Base-by-base conservation (phyloP, 2,888 invertebrate species). In the Andrena dorsata region DNA sequence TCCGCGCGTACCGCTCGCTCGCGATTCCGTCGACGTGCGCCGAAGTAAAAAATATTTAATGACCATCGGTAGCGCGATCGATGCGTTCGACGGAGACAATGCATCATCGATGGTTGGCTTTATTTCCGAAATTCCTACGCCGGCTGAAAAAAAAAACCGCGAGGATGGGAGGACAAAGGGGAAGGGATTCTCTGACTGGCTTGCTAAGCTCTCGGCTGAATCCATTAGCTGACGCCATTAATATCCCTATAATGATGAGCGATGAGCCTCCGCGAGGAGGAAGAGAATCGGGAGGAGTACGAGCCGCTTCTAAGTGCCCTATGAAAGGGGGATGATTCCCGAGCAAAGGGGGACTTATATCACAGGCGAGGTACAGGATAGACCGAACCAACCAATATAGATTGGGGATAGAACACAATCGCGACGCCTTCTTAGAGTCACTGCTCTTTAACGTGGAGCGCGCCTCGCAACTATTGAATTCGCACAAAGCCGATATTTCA, bases 181-280 rank as follows among this genome's bases (percentile, higher is more conserved):
- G 70, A 69, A 73, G 81, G 84, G 87, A 89, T 87, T 88, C 89
- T 91, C 86, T 85, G 85, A 80, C 84, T 73, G 82, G 53, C 32
- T 28, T 28, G 72, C 73, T 79, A 64, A 81, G 84, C 88, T 88
- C 90, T 89, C 90, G 87, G 88, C 87, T 90, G 92, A 92, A 92
- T 92, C 92, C 92, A 92, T 92, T 92, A 91, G 91, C 91, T 83
- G 86, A 84, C 90, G 92, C 92, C 91, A 92, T 92, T 92, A 92
- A 92, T 92, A 92, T 91, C 91, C 85, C 77, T 83, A 90, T 92
- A 92, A 92, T 92, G 92, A 91, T 92, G 92, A 92, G 90, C 90
- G 92, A 92, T 91, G 92, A 91, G 92, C 86, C 88, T 77, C 77
- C 83, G 79, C 82, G 87, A 86, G 83, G 82, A 87, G 76, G 83